These are phyloP conservation scores for Paratrypauchen microcephalus DNA, from an alignment of 2,797 vertebrate genomes.

Conservation along the genomic window DNA sequence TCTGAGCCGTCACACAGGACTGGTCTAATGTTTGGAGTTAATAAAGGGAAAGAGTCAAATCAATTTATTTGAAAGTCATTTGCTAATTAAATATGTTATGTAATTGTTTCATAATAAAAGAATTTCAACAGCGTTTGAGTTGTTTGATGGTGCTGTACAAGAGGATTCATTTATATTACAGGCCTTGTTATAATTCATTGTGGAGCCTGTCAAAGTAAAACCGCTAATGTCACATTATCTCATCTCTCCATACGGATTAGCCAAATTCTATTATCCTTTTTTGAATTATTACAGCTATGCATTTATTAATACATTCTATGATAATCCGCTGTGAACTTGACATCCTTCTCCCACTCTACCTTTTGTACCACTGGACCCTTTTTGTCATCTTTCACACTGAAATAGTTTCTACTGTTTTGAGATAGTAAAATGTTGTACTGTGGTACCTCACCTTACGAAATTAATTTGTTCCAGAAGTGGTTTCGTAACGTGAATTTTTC, in stretches of 20 bases:
- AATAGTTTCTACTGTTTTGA: neutral
- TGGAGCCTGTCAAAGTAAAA: slow-evolving; percentile 52
- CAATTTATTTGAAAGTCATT: neutral
- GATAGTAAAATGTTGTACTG: too few relatives aligned
- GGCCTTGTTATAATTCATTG: slow-evolving; percentile 12
- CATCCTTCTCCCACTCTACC: neutral
- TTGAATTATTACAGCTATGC: slow-evolving; percentile 19
- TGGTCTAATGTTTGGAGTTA: neutral
- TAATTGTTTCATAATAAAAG: neutral
- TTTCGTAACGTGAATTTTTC: too few relatives aligned
- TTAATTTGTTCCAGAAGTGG: too few relatives aligned
- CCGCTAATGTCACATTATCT: slow-evolving; percentile 46
- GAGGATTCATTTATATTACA: slow-evolving; percentile 24
- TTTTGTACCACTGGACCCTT: neutral
- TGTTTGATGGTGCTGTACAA: slow-evolving; percentile 2
- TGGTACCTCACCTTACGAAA: too few relatives aligned
- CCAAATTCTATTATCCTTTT: slow-evolving; percentile 45
- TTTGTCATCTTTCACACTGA: neutral
- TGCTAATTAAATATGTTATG: neutral
- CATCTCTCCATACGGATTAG: slow-evolving; percentile 40
- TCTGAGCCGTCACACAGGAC: neutral
- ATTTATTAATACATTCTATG: slow-evolving; percentile 37
- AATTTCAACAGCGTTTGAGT: neutral
- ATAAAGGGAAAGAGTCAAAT: neutral
- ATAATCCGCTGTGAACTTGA: slow-evolving; percentile 54